Evolutionary conservation across 2,113 vertebrate species (phyloP).

Genomic region (Gopherus evgoodei): DNA sequence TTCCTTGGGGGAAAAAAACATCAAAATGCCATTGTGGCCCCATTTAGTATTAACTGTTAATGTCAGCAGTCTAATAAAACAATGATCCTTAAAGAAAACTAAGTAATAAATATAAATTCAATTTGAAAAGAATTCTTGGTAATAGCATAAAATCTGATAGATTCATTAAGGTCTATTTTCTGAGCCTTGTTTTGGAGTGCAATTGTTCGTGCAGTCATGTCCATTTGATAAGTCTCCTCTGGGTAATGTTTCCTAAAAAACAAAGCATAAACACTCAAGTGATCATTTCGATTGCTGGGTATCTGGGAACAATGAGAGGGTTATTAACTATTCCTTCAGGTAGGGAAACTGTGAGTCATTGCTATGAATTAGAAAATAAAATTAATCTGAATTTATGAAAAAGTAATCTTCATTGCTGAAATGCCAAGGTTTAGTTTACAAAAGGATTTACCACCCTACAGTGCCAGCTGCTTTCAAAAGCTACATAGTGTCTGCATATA

Average conservation of each 20-base stretch:
- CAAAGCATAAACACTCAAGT: background rate
- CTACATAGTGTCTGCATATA: background rate
- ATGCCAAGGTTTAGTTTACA: background rate
- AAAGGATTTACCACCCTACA: background rate
- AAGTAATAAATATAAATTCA: background rate
- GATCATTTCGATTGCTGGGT: background rate
- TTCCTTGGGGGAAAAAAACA: background rate
- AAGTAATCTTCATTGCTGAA: background rate
- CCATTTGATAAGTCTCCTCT: background rate
- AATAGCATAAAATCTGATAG: background rate
- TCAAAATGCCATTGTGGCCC: background rate
- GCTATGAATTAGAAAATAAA: background rate
- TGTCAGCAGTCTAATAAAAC: background rate
- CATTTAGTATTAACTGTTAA: background rate
- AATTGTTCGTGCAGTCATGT: background rate
- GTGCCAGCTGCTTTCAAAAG: background rate
- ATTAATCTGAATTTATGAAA: background rate
- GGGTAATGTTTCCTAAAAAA: background rate
- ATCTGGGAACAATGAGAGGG: background rate
- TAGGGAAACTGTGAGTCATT: background rate
- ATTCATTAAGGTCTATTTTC: background rate
- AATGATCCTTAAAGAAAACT: background rate
- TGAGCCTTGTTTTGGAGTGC: background rate
- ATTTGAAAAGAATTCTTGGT: background rate
- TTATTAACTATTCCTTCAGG: background rate